phyloP scores from a whole-genome alignment of 2,888 invertebrate genomes.

The Ceriagrion tenellum region DNA sequence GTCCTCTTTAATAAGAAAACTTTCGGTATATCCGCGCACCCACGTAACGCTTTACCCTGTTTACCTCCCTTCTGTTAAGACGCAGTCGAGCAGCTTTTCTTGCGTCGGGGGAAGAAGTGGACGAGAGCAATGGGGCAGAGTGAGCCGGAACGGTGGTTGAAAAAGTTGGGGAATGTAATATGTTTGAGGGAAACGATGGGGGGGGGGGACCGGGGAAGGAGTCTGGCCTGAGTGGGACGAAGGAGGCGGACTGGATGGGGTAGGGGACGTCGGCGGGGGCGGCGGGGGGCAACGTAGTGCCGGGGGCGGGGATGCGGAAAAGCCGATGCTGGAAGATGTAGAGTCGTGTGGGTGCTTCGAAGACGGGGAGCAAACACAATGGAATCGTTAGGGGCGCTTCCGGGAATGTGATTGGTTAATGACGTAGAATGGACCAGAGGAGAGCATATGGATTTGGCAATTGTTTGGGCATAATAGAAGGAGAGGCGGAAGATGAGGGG shows the following conservation, averaged over 20 bases:
- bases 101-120: not conserved
- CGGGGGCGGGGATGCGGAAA: not conserved
- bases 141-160: not conserved
- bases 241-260: constrained; percentile 8
- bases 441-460: constrained; percentile 44
- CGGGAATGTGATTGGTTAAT: constrained; percentile 62
- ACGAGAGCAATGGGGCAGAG: not conserved
- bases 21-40: not conserved
- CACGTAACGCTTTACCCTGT: not conserved
- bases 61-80: constrained; percentile 5
- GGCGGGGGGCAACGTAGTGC: not conserved
- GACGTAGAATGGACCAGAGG: constrained; percentile 46
- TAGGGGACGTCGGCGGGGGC: not conserved
- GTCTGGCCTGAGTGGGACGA: not conserved
- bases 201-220: not conserved
- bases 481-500: not conserved
- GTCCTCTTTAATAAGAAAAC: constrained; percentile 31
- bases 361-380: constrained; percentile 38
- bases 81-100: not conserved
- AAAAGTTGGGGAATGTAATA: constrained; percentile 61
- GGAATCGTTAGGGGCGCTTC: constrained; percentile 57
- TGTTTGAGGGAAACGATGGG: constrained; percentile 42
- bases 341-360: not conserved
- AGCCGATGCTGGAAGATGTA: constrained; percentile 16
- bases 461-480: constrained; percentile 7